Conservation (phyloP, 1,140 invertebrate genomes). For the Mercenaria mercenaria region DNA sequence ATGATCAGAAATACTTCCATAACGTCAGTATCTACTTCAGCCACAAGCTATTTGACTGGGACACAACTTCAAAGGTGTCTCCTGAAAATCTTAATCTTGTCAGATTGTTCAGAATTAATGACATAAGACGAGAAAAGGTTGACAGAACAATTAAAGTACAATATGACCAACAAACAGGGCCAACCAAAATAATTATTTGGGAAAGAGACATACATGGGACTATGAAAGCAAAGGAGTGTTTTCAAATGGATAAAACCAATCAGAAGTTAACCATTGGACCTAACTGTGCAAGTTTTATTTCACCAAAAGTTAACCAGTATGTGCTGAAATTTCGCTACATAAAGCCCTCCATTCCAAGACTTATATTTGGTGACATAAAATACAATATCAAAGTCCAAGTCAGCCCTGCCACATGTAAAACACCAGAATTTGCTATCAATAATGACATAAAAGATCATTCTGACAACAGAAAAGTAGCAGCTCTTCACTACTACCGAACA, state of each 20-base stretch:
- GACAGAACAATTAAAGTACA: slow-evolving; percentile 68
- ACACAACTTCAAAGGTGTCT: background rate
- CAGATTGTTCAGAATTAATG: slow-evolving; percentile 72
- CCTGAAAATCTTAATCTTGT: slow-evolving; percentile 69
- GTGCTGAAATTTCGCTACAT: slow-evolving; percentile 74
- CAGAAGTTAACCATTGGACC: slow-evolving; percentile 55
- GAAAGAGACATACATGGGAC: slow-evolving; percentile 30
- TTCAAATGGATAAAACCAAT: slow-evolving; percentile 53
- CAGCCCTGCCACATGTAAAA: slow-evolving; percentile 7
- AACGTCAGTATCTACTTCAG: slow-evolving; percentile 79
- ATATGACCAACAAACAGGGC: slow-evolving; percentile 61
- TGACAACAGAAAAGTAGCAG: slow-evolving; percentile 16
- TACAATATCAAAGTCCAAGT: slow-evolving; percentile 71
- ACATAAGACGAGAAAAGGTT: slow-evolving; percentile 67
- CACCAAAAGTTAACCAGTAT: slow-evolving; percentile 25
- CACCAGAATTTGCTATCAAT: slow-evolving; percentile 45
- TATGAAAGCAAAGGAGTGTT: slow-evolving; percentile 70
- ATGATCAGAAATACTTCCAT: slow-evolving; percentile 80
- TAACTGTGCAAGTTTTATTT: background rate
- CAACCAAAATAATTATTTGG: slow-evolving; percentile 69
- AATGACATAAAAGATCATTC: slow-evolving; percentile 46
- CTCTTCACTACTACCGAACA: slow-evolving; percentile 75
- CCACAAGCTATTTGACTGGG: slow-evolving; percentile 71
- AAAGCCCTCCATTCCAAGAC: slow-evolving; percentile 68
- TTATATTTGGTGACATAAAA: slow-evolving; percentile 79